Percentiles rank a stretch among this genome's conserved stretches.
These are phyloP conservation scores for Pycnomerus fuliginosus DNA, from an alignment of 2,888 invertebrate genomes.

Conservation along the genomic window DNA sequence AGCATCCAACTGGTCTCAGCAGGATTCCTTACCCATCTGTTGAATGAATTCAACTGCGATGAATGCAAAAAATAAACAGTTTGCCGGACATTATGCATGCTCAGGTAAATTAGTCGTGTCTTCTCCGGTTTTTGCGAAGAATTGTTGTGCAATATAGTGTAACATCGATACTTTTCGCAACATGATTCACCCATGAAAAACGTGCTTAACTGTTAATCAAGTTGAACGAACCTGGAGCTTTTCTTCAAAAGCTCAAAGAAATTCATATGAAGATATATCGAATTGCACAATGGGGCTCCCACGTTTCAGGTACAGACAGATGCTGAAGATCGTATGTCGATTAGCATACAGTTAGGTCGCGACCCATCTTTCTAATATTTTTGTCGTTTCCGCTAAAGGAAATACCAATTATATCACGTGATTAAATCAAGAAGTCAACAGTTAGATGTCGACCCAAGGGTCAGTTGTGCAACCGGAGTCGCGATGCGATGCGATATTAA, in stretches of 20 bases:
- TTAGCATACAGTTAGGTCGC: conserved; percentile 31
- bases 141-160: conserved; percentile 28
- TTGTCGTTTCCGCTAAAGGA: background rate
- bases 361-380: conserved; percentile 17
- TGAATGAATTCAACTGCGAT: no score
- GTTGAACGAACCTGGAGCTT: conserved; percentile 27
- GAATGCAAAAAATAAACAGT: no score
- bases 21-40: no score
- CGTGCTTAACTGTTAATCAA: conserved; percentile 18
- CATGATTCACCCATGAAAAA: conserved; percentile 30
- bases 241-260: background rate
- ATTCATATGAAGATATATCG: background rate
- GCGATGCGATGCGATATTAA: no score
- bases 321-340: conserved; percentile 30
- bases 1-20: no score
- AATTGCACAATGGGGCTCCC: conserved; percentile 22
- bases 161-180: conserved; percentile 21
- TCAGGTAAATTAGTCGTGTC: background rate
- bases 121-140: conserved; percentile 4
- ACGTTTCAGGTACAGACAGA: conserved; percentile 30
- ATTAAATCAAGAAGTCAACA: no score
- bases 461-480: background rate
- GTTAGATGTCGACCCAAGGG: background rate
- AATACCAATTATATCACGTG: no score
- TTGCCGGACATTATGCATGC: background rate